Evolutionary conservation across 1,140 invertebrate genomes (phyloP).

Genomic region (Chironomus striatipennis): DNA sequence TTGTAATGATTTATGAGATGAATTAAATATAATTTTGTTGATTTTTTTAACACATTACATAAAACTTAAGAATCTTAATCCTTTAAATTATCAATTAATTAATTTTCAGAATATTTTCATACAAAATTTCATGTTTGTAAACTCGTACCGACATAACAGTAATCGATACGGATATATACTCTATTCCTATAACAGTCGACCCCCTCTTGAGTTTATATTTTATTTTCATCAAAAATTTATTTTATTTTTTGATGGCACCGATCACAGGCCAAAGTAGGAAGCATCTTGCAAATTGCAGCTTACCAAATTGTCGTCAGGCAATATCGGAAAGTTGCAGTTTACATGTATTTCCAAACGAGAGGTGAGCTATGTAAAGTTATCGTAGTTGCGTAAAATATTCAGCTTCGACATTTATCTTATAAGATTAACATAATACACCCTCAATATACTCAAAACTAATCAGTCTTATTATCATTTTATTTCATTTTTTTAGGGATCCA

Average conservation of each 20-base stretch:
- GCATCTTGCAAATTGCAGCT: background rate
- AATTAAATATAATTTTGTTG: too few species aligned
- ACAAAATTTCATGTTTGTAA: too few species aligned
- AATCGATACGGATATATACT: too few species aligned
- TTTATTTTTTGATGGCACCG: background rate
- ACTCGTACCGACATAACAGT: too few species aligned
- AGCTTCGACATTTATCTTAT: background rate
- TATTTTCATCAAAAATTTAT: background rate
- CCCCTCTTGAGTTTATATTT: slow-evolving; percentile 5
- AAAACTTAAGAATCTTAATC: too few species aligned
- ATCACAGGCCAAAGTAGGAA: background rate
- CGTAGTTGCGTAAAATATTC: background rate
- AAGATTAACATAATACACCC: background rate
- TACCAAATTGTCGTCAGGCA: background rate
- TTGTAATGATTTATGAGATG: too few species aligned
- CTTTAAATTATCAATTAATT: too few species aligned
- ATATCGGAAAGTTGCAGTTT: background rate
- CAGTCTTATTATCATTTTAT: background rate
- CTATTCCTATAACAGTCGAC: background rate
- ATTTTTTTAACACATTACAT: too few species aligned
- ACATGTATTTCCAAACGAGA: slow-evolving; percentile 7
- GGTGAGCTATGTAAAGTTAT: background rate
- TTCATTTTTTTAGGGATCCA: background rate
- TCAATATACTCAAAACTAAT: background rate
- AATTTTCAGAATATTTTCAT: too few species aligned